Conservation (phyloP, 2,888 invertebrate genomes). For the Torymus tubicola region DNA sequence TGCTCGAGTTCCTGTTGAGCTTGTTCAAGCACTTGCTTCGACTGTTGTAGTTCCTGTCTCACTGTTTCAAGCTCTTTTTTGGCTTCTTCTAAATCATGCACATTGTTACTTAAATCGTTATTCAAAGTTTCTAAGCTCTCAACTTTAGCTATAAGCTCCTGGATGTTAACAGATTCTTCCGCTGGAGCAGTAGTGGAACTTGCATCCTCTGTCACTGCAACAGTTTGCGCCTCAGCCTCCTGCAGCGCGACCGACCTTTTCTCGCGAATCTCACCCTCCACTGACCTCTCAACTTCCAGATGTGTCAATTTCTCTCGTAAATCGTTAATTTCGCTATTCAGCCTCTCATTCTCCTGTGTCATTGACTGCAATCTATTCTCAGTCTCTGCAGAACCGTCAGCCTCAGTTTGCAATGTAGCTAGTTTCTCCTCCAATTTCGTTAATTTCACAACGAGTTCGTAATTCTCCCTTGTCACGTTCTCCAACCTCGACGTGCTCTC, state of each 20-base stretch:
- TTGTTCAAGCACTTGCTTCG: constrained; percentile 65
- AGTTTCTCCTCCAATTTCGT: constrained; percentile 70
- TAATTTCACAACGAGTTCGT: constrained; percentile 69
- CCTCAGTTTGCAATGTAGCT: neutral
- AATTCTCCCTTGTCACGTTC: constrained; percentile 69
- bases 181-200: neutral
- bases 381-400: neutral
- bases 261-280: neutral
- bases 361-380: neutral
- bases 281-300: neutral
- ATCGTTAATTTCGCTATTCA: constrained; percentile 11
- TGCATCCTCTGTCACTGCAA: neutral
- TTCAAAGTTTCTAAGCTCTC: constrained; percentile 60
- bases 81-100: too few relatives aligned
- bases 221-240: neutral
- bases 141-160: constrained; percentile 64
- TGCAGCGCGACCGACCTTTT: constrained; percentile 12
- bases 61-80: too few relatives aligned
- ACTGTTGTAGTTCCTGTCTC: constrained; percentile 72
- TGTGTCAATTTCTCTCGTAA: constrained; percentile 9
- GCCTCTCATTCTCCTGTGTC: constrained; percentile 41
- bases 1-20: constrained; percentile 63
- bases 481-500: constrained; percentile 67
- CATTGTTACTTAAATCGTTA: constrained; percentile 57
- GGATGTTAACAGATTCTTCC: too few relatives aligned